Conservation (phyloP, 2,888 invertebrate species). For the Pedicia rivosa region DNA sequence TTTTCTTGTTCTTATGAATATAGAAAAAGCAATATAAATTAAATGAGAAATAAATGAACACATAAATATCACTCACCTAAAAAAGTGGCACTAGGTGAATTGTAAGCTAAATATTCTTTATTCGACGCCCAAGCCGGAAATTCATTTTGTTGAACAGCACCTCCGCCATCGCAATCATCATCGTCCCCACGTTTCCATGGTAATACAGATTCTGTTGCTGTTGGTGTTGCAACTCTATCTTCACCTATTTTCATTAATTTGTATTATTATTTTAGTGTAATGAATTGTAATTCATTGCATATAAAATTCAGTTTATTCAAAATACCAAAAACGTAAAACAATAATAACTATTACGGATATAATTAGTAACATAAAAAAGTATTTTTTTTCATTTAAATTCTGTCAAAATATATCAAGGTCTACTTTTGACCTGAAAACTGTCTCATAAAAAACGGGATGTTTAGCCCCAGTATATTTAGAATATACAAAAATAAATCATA, state of each 20-base stretch:
- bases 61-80: conserved; percentile 64
- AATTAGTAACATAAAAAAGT: no score
- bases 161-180: conserved; percentile 46
- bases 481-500: no score
- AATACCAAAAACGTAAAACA: not conserved
- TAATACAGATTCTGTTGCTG: conserved; percentile 75
- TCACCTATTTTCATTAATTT: conserved; percentile 37
- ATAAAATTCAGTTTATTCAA: not conserved
- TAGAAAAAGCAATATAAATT: no score
- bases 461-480: no score
- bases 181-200: conserved; percentile 84
- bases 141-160: conserved; percentile 64
- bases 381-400: no score
- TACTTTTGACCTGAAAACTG: no score
- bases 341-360: no score
- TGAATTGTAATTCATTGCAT: not conserved
- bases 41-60: no score
- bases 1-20: no score
- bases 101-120: conserved; percentile 83
- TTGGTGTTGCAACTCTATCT: conserved; percentile 67
- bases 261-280: not conserved
- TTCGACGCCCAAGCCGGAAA: conserved; percentile 93
- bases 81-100: conserved; percentile 81
- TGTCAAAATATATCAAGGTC: no score
- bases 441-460: no score